These are phyloP conservation scores for Holacanthus passer DNA, from an alignment of 2,113 vertebrate species.

Conservation along the genomic window DNA sequence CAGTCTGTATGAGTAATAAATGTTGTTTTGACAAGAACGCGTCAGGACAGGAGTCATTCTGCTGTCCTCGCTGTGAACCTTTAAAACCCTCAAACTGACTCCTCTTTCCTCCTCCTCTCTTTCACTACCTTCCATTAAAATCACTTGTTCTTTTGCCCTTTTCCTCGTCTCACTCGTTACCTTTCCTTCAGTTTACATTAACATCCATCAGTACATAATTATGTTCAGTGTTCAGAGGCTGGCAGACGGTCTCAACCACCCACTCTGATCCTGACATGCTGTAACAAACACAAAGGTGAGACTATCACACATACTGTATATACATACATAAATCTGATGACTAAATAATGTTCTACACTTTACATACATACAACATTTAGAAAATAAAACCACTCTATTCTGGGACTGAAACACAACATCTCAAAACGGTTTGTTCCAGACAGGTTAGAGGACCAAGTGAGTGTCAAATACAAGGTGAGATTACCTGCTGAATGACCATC, in stretches of 20 bases:
- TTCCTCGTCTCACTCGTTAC: slow-evolving; percentile 26
- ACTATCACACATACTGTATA: too few relatives aligned
- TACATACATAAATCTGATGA: neutral
- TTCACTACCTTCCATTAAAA: slow-evolving; percentile 58
- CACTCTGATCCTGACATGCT: neutral
- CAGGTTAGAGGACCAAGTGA: neutral
- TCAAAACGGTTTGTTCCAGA: neutral
- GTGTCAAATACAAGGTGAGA: neutral
- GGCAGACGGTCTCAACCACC: neutral
- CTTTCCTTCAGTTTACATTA: slow-evolving; percentile 38
- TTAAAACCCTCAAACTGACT: neutral
- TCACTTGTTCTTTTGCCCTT: slow-evolving; percentile 28
- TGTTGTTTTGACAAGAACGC: slow-evolving; percentile 73
- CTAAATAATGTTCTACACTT: neutral
- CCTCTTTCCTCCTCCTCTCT: slow-evolving; percentile 9
- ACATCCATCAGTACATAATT: slow-evolving; percentile 29
- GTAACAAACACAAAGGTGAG: neutral
- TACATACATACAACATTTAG: too few relatives aligned
- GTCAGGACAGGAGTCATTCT: slow-evolving; percentile 55
- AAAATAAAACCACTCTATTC: too few relatives aligned
- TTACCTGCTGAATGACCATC: too few relatives aligned
- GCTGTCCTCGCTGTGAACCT: slow-evolving; percentile 68
- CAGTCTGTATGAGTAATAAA: slow-evolving; percentile 57
- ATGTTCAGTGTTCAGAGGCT: neutral
- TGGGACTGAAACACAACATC: neutral